phyloP scores from a whole-genome alignment of 2,888 invertebrate species.

The Hetaerina titia region DNA sequence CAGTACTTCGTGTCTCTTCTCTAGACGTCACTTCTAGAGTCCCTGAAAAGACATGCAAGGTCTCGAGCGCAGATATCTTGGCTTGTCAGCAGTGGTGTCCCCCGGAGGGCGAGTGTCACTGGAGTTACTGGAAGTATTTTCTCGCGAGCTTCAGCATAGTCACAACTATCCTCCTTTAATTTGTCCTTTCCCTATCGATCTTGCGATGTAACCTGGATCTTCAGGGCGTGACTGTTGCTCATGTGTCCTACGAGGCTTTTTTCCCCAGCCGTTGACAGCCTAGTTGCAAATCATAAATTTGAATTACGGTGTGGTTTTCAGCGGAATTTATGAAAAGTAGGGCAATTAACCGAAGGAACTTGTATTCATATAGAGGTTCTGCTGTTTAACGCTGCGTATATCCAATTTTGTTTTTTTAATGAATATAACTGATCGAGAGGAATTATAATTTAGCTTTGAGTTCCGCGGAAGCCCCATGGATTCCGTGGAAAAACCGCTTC shows the following conservation, averaged over 20 bases:
- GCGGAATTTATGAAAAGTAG: too few species aligned
- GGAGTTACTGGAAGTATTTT: background rate
- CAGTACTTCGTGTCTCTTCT: too few species aligned
- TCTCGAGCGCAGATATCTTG: background rate
- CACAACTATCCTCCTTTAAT: constrained; percentile 27
- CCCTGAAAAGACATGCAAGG: too few species aligned
- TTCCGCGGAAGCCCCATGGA: too few species aligned
- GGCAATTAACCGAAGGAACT: too few species aligned
- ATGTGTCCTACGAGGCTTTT: background rate
- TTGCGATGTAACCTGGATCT: constrained; percentile 3
- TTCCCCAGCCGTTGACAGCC: background rate
- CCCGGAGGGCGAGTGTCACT: background rate
- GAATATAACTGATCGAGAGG: too few species aligned
- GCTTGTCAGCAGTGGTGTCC: background rate
- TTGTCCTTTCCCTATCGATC: constrained; percentile 35
- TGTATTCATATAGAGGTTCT: too few species aligned
- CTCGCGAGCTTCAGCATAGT: constrained; percentile 1
- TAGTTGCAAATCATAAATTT: background rate
- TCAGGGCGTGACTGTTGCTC: background rate
- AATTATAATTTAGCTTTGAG: too few species aligned
- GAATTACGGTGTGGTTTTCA: background rate
- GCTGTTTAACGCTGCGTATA: too few species aligned
- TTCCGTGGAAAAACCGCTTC: too few species aligned
- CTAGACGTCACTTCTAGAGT: too few species aligned
- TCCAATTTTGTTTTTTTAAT: too few species aligned